phyloP scores from a whole-genome alignment of 2,113 vertebrate genomes.

The Bubo bubo region DNA sequence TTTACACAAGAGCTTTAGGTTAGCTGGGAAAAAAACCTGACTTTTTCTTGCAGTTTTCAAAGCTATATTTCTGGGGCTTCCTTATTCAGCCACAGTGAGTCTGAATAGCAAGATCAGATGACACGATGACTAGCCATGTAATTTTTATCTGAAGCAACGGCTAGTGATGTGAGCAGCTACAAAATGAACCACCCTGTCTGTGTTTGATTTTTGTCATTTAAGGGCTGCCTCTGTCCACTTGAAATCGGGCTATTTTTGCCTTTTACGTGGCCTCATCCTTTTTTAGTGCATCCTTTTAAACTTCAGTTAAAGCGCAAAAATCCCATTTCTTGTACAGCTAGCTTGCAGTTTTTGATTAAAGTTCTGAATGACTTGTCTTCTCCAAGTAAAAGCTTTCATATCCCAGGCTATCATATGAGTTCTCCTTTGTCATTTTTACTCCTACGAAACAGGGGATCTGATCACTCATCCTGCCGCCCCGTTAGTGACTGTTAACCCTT shows the following conservation, averaged over 20 bases:
- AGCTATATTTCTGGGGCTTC: neutral
- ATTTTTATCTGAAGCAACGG: neutral
- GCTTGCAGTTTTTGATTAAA: neutral
- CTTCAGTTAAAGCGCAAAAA: neutral
- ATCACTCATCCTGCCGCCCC: neutral
- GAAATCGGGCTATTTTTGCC: neutral
- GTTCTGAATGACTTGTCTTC: neutral
- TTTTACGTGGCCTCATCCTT: neutral
- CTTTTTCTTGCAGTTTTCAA: neutral
- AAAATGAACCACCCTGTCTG: neutral
- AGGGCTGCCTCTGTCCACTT: neutral
- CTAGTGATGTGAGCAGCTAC: neutral
- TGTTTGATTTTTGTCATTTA: neutral
- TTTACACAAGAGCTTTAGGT: neutral
- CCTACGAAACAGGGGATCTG: neutral
- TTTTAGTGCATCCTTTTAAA: neutral
- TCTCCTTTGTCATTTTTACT: neutral
- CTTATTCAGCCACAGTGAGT: neutral
- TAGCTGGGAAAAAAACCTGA: neutral
- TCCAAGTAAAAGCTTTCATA: neutral
- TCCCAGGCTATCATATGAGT: neutral
- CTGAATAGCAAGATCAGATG: neutral
- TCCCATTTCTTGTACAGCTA: neutral
- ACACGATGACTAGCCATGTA: accelerated
- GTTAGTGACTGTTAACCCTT: neutral